Conservation (phyloP, 2,113 vertebrate genomes). For the Terrapene triunguis region DNA sequence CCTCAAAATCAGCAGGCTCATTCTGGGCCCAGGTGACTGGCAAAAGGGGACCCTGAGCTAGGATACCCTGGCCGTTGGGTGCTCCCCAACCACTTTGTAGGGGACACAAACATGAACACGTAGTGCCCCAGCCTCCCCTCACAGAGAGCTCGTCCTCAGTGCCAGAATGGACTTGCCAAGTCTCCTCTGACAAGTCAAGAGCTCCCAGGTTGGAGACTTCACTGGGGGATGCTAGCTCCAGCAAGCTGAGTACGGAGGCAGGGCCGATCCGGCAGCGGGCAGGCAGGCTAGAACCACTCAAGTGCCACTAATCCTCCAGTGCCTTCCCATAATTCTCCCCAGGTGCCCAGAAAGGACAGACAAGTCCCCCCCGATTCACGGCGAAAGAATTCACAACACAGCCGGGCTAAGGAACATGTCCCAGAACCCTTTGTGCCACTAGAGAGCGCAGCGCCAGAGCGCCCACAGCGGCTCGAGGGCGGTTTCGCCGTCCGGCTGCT, state of each 20-base stretch:
- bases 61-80: background rate
- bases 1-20: background rate
- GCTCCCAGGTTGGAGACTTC: background rate
- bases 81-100: background rate
- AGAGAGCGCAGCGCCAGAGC: background rate
- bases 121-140: background rate
- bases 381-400: background rate
- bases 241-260: background rate
- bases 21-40: background rate
- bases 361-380: background rate
- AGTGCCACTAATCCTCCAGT: background rate
- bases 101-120: background rate
- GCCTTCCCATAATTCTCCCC: background rate
- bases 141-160: background rate
- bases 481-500: background rate
- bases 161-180: background rate
- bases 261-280: background rate
- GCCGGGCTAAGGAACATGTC: background rate
- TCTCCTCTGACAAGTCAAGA: background rate
- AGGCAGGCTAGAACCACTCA: background rate
- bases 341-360: background rate
- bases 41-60: too few species aligned
- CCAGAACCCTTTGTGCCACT: background rate
- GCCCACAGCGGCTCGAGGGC: too few species aligned
- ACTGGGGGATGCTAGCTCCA: background rate